Conservation (phyloP, 2,888 invertebrate species). For the Netelia inedita region DNA sequence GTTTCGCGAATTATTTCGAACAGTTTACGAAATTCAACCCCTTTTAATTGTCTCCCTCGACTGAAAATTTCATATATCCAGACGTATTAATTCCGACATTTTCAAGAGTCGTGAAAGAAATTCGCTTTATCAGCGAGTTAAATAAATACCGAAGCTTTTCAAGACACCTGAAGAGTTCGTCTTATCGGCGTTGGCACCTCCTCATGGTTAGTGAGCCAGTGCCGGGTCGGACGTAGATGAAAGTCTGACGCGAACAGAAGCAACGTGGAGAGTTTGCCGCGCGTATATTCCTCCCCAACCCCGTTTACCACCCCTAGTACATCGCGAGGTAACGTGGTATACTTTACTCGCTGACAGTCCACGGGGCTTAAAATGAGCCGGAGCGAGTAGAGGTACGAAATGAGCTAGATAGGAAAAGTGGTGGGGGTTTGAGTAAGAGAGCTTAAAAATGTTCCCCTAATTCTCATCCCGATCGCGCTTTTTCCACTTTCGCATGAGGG, state of each 20-base stretch:
- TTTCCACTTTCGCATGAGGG: constrained; percentile 42
- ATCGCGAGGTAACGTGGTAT: constrained; percentile 51
- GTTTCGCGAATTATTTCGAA: constrained; percentile 36
- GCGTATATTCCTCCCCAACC: constrained; percentile 17
- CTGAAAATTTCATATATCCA: too few relatives aligned
- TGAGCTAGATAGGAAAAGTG: constrained; percentile 36
- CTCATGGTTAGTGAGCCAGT: constrained; percentile 46
- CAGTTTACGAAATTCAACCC: not conserved
- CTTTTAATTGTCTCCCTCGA: not conserved
- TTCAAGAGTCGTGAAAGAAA: not conserved
- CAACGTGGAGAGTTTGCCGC: constrained; percentile 28
- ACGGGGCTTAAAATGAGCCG: constrained; percentile 57
- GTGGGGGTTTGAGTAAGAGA: constrained; percentile 25
- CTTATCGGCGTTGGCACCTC: constrained; percentile 35
- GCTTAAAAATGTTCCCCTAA: constrained; percentile 65
- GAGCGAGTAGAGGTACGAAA: constrained; percentile 60
- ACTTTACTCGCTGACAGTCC: constrained; percentile 54
- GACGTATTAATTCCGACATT: not conserved
- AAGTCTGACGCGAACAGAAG: constrained; percentile 44
- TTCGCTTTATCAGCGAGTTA: not conserved
- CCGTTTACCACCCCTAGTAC: not conserved
- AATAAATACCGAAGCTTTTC: constrained; percentile 50
- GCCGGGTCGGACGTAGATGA: constrained; percentile 37
- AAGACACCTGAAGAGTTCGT: constrained; percentile 47
- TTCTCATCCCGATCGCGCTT: constrained; percentile 57